Percentiles rank a stretch among this genome's conserved stretches.
phyloP scores from a whole-genome alignment of 2,888 invertebrate species.

The Nemoura dubitans region DNA sequence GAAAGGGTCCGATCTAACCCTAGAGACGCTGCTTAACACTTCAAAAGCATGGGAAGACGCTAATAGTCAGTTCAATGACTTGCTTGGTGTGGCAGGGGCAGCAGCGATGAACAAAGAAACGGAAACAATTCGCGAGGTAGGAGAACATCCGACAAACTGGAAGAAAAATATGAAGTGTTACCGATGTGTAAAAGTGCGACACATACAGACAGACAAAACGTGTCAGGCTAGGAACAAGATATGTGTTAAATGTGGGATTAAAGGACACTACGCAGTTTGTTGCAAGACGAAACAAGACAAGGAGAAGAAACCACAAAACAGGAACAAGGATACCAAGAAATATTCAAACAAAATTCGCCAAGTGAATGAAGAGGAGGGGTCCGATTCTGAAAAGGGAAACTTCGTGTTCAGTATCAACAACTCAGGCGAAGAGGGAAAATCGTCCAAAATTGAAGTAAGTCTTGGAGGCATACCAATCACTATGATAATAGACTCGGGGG shows the following conservation, averaged over 20 bases:
- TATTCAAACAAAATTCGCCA: not conserved
- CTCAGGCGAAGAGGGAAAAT: no score
- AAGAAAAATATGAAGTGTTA: not conserved
- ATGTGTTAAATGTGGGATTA: not conserved
- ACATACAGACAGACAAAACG: not conserved
- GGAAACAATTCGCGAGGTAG: no score
- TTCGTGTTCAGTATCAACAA: not conserved
- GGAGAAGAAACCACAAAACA: not conserved
- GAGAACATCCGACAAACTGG: no score
- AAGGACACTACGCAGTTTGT: not conserved
- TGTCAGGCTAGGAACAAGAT: not conserved
- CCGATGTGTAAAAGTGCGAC: not conserved
- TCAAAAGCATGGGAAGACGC: constrained; percentile 20
- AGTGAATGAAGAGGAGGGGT: not conserved
- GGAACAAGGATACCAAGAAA: not conserved
- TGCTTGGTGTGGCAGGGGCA: not conserved
- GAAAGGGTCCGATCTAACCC: constrained; percentile 23
- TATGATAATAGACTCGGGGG: constrained; percentile 43
- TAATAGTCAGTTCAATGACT: not conserved
- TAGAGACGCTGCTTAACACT: constrained; percentile 15
- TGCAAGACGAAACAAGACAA: not conserved
- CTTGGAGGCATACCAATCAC: constrained; percentile 34
- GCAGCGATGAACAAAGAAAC: constrained; percentile 13
- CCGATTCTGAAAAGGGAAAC: not conserved
- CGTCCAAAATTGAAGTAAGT: not conserved